A percentile compares a stretch with the other conserved stretches of the same genome.
Conservation (phyloP, 1,140 invertebrate genomes). For the Homalodisca vitripennis region DNA sequence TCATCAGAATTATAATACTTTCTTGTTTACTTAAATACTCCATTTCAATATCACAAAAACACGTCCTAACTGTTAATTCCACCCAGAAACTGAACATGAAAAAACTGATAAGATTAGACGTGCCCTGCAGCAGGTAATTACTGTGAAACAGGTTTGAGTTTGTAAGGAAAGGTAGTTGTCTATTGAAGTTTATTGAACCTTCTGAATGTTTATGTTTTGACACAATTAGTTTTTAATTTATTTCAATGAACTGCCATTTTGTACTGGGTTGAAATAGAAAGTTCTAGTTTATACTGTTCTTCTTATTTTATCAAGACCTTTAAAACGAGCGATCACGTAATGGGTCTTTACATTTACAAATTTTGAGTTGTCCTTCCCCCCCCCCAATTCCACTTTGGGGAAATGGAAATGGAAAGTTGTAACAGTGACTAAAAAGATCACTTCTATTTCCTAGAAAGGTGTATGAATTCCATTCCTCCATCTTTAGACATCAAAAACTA, state of each 20-base stretch:
- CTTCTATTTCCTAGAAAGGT: background rate
- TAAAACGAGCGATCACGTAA: background rate
- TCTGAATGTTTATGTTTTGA: no score
- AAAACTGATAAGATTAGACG: no score
- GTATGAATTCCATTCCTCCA: background rate
- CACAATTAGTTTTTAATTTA: no score
- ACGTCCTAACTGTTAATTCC: no score
- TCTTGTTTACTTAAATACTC: no score
- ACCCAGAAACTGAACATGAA: no score
- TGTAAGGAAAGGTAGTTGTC: no score
- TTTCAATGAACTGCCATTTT: background rate
- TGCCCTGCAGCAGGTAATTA: no score
- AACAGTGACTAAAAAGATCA: background rate
- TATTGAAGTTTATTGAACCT: no score
- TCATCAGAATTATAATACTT: no score
- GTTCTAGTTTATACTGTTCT: background rate
- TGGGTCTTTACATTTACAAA: background rate
- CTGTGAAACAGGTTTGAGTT: no score
- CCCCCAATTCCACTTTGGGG: background rate
- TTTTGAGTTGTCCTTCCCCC: background rate
- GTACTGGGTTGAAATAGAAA: background rate
- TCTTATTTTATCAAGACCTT: background rate
- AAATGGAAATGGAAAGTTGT: background rate
- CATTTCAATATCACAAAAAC: no score
- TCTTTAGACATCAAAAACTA: background rate